Evolutionary conservation across 1,140 invertebrate genomes (phyloP), one percentile per base, ranked within the genome.

Genomic region (Drosophila arizonae): DNA sequence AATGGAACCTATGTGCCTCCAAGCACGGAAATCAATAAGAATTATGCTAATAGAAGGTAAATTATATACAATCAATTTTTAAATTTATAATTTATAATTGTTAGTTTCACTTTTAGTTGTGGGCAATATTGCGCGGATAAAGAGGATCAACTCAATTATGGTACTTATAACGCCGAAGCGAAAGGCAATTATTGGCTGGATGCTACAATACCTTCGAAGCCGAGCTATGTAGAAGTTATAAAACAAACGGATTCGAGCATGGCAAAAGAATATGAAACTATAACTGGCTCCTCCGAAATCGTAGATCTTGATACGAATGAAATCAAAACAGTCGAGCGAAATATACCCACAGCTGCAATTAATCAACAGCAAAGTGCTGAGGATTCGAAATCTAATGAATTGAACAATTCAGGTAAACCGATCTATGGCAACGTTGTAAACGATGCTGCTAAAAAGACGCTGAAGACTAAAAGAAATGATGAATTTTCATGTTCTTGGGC

Each of bases 401-500:
- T 63, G 60, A 74, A 24, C 50, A 56, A 50, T 21, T 17, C 51
- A 45, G 77, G 54, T 24, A 65, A 69, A 21, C 87, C 84, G 30
- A 71, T 57, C 54, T 33, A 62, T 11, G 30, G 51, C 41, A 68
- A 72, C 66, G 72, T 76, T 74, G 64, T 50, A 21, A 51, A 66
- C 24, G 79, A 87, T 30, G n/a, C 74, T 45, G 79, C 81, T 4
- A 84, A 76, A 55, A 76, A 90, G 45, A n/a, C 73, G n/a, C 28
- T 82, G 11, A 91, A 90, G 46, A 52, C 71, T 13, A 89, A 80
- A 63, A 56, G 56, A 91, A 95, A 96, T 81, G 95, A 95, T 87
- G 95, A 96, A 75, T 95, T 97, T 84, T 95, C 96, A 6, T 97
- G 96, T 79, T 96, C 97, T 81, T 97, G 96, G 96, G 97, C 97